Conservation (phyloP, 2,113 vertebrate genomes). For the Ifrita kowaldi region DNA sequence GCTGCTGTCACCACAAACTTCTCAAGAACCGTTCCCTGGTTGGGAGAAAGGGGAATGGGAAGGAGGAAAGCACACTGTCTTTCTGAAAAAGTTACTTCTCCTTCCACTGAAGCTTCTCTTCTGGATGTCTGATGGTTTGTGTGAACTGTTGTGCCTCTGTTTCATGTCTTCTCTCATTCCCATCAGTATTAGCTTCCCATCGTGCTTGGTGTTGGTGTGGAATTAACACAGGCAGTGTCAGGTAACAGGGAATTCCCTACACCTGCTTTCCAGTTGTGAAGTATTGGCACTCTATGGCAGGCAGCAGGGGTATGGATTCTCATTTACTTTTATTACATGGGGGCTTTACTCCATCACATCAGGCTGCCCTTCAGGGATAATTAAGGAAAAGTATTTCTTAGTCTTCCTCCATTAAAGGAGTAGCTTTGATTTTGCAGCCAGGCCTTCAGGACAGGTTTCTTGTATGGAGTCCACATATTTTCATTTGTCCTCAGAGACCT, state of each 20-base stretch:
- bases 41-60: neutral
- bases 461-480: neutral
- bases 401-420: neutral
- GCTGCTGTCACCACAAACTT: neutral
- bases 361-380: neutral
- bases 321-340: slow-evolving; percentile 33
- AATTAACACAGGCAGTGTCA: neutral
- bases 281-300: neutral
- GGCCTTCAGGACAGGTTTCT: neutral
- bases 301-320: neutral
- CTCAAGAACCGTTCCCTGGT: neutral
- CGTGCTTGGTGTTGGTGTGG: neutral
- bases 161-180: neutral
- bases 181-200: neutral
- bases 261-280: neutral
- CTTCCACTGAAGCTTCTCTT: neutral
- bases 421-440: slow-evolving; percentile 17
- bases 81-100: neutral
- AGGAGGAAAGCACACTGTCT: neutral
- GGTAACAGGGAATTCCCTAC: neutral
- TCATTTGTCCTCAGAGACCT: neutral
- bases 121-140: neutral
- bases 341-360: slow-evolving; percentile 11
- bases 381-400: slow-evolving; percentile 5
- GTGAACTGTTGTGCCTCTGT: neutral